These are phyloP conservation scores for Mustela lutreola DNA, from an alignment of 2,113 vertebrate species.

Conservation along the genomic window DNA sequence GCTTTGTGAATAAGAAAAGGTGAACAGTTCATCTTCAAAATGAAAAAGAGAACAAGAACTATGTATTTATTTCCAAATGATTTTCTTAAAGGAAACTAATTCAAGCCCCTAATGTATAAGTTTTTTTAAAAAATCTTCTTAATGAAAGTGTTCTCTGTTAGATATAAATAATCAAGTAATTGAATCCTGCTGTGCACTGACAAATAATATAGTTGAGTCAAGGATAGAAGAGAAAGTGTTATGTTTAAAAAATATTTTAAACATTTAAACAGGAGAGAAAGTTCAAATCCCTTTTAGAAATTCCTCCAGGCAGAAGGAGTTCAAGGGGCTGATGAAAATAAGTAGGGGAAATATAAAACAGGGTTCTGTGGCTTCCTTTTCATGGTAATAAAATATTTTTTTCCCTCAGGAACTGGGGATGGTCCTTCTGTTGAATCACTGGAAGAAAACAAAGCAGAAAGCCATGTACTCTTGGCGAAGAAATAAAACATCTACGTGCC, in stretches of 20 bases:
- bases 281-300: background rate
- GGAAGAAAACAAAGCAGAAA: background rate
- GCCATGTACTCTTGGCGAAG: background rate
- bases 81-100: background rate
- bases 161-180: conserved; percentile 4
- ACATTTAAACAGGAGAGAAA: background rate
- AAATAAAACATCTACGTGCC: background rate
- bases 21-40: background rate
- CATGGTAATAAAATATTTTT: background rate
- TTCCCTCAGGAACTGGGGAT: background rate
- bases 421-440: background rate
- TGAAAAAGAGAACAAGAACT: conserved; percentile 8
- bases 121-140: background rate
- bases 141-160: background rate
- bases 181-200: background rate
- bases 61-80: background rate
- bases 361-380: background rate
- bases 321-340: background rate
- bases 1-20: background rate
- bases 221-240: background rate
- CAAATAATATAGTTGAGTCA: background rate
- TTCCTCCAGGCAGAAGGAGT: background rate
- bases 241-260: conserved; percentile 43
- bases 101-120: background rate
- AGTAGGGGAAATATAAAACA: background rate